Evolutionary conservation across 2,113 vertebrate species (phyloP), one percentile per base, ranked within the genome.

Genomic region (Suricata suricatta): DNA sequence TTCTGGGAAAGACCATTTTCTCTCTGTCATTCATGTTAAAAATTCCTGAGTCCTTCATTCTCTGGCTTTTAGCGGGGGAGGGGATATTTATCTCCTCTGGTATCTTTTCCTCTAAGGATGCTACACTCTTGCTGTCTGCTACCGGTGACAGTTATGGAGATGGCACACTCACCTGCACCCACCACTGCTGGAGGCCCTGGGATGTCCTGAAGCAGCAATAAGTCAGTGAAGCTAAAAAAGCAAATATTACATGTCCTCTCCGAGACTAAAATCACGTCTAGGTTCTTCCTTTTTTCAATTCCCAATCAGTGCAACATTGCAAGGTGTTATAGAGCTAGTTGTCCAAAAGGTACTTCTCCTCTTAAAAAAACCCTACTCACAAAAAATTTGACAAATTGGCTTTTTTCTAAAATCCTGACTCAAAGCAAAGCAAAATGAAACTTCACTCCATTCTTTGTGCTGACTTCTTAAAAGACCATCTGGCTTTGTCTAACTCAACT

Each of bases 61-160:
- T 23, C 60, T 50, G 23, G 25, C 54, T 74, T 94, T 77, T 38
- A 8, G 25, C 44, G 13, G 13, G 50, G 50, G 50, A 50, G 13
- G 10, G 9, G 29, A 9, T 8, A 11, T 35, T 41, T 72, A 2
- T 50, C 21, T 87, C 74, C 52, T 35, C 47, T 92, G 47, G 11
- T 41, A 29, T 85, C 79, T 89, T 35, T 60, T 27, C 35, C 50
- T 72, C 35, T 38, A 3, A 19, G 10, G 2, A 57, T n/a, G 38
- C 12, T 44, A 2, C 12, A 9, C 41, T 86, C n/a, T 27, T 79
- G 13, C 52, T 27, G 2, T 52, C 25, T 79, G 1, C 21, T 52
- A 1, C 4, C 33, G 31, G 7, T 44, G 21, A 1, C 5, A 7
- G 9, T n/a, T 23, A 0, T 44, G n/a, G 4, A n/a, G 23, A 17